phyloP scores from a whole-genome alignment of 2,888 invertebrate genomes.

The Litoditis marina region DNA sequence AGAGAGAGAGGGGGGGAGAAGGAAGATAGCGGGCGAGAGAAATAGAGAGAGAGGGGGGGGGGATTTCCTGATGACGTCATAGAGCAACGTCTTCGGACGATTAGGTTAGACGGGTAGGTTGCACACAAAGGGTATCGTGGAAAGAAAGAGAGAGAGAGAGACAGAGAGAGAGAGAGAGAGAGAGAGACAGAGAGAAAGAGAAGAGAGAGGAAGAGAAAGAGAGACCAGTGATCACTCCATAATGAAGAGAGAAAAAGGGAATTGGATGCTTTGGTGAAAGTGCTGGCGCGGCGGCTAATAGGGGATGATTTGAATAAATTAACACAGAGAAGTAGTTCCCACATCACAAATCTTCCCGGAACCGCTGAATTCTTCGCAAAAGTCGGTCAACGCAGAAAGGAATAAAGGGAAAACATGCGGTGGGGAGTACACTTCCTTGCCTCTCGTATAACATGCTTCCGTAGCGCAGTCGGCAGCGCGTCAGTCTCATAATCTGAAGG shows the following conservation, averaged over 20 bases:
- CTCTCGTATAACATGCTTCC: no score
- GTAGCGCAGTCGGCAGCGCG: no score
- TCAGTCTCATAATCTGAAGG: no score
- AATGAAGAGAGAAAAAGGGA: conserved; percentile 1
- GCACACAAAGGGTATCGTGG: neutral
- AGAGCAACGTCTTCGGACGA: neutral
- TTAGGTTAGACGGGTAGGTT: neutral
- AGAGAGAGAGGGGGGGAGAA: neutral
- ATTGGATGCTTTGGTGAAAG: conserved; percentile 2
- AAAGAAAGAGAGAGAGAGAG: neutral
- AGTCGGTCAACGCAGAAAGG: no score
- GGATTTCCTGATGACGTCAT: neutral
- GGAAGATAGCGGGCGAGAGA: neutral
- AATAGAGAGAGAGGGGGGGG: neutral
- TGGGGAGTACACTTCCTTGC: no score
- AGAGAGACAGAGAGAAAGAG: conserved; percentile 10
- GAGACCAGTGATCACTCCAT: no score
- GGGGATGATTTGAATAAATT: no score
- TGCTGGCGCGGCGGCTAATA: no score
- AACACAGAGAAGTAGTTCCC: no score
- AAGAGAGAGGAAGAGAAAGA: neutral
- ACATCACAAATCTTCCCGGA: no score
- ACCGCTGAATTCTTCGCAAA: no score
- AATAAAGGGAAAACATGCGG: no score
- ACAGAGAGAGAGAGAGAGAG: conserved; percentile 11